phyloP scores from a whole-genome alignment of 2,797 vertebrate species.

The Sebastes wilsoni region DNA sequence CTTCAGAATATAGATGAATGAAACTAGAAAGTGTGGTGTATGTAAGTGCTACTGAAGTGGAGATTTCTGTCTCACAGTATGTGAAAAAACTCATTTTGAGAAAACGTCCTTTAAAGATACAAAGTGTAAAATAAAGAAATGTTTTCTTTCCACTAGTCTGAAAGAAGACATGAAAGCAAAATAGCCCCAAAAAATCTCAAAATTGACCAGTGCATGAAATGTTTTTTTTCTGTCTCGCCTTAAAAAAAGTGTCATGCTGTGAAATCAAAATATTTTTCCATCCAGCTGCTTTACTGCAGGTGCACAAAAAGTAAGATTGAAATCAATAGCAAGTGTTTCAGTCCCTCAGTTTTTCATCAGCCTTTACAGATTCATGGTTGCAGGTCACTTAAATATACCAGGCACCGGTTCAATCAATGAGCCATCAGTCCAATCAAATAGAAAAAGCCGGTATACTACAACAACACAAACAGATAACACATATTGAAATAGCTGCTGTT shows the following conservation, averaged over 20 bases:
- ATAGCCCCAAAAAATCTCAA: neutral
- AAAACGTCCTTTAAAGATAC: neutral
- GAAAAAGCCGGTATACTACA: neutral
- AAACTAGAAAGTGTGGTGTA: neutral
- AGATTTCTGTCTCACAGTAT: neutral
- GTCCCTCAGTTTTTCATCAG: conserved; percentile 31
- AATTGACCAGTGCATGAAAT: neutral
- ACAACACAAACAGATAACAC: neutral
- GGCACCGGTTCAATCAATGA: conserved; percentile 21
- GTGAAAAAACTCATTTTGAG: neutral
- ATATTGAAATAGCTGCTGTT: neutral
- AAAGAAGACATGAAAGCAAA: neutral
- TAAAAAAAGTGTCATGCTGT: neutral
- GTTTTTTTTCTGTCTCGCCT: neutral
- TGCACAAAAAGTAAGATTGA: conserved; percentile 26
- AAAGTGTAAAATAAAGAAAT: neutral
- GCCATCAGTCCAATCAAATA: neutral
- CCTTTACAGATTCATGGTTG: conserved; percentile 14
- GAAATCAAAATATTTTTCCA: conserved; percentile 11
- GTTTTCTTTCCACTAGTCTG: neutral
- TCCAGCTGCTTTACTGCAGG: conserved; percentile 1
- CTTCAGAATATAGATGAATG: neutral
- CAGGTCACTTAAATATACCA: conserved; percentile 14
- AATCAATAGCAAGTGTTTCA: conserved; percentile 43
- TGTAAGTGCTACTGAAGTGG: neutral